These are phyloP conservation scores for Agonopterix heracliana DNA, from an alignment of 2,888 invertebrate species.

Conservation along the genomic window DNA sequence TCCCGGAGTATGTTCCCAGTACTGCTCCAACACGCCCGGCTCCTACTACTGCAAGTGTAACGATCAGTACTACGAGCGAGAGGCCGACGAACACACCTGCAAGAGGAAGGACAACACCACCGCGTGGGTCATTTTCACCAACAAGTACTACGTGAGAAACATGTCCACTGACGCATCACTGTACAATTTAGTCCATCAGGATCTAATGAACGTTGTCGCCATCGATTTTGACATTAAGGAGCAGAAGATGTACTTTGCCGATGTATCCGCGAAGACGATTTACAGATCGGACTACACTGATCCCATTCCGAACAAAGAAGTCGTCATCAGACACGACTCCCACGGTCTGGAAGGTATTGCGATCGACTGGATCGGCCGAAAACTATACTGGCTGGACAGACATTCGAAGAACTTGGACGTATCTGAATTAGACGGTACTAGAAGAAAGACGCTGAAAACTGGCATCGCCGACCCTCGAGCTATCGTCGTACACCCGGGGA, in stretches of 20 bases:
- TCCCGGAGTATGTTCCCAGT: constrained; percentile 94
- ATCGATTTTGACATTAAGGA: constrained; percentile 93
- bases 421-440: constrained; percentile 93
- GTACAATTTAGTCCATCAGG: constrained; percentile 93
- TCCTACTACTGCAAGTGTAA: constrained; percentile 97
- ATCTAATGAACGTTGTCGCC: constrained; percentile 97
- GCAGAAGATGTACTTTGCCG: constrained; percentile 94
- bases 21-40: constrained; percentile 96
- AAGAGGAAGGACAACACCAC: constrained; percentile 88
- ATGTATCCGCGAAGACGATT: constrained; percentile 96
- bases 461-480: constrained; percentile 96
- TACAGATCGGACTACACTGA: constrained; percentile 82
- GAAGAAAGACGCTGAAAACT: constrained; percentile 90
- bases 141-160: constrained; percentile 97
- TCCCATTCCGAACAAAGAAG: constrained; percentile 81
- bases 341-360: constrained; percentile 98
- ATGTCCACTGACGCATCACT: constrained; percentile 92
- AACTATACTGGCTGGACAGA: constrained; percentile 97
- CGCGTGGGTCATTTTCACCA: constrained; percentile 96
- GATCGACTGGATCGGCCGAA: constrained; percentile 96
- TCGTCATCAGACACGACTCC: constrained; percentile 93
- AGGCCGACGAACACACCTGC: constrained; percentile 91
- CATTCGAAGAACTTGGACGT: constrained; percentile 97
- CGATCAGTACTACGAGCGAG: constrained; percentile 91
- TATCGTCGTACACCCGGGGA: constrained; percentile 95